These are phyloP conservation scores for Lophotriccus pileatus DNA, from an alignment of 2,797 vertebrate species.

Conservation along the genomic window DNA sequence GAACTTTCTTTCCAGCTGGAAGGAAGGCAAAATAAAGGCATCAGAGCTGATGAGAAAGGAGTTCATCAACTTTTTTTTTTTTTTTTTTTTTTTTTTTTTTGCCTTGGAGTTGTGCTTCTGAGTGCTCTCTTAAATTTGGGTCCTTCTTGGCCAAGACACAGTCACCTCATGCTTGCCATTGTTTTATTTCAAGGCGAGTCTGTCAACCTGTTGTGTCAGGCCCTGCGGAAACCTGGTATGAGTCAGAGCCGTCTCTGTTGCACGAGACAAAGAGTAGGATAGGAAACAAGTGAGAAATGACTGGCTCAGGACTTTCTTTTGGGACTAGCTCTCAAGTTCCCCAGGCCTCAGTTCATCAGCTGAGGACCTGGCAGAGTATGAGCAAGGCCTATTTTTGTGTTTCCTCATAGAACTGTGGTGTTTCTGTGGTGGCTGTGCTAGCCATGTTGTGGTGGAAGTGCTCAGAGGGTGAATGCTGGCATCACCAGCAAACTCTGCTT, in stretches of 20 bases:
- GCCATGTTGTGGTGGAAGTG: neutral
- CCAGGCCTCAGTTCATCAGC: accelerated
- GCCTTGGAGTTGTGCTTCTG: neutral
- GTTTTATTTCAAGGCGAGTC: slow-evolving; percentile 7
- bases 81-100: neutral
- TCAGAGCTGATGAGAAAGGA: neutral
- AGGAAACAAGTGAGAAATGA: neutral
- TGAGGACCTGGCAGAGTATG: neutral
- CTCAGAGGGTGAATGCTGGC: neutral
- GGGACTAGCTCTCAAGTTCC: neutral
- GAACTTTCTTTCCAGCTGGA: slow-evolving; percentile 29
- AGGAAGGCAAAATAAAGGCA: slow-evolving; percentile 24
- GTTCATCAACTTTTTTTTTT: neutral
- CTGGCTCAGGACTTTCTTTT: neutral
- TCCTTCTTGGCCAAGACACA: neutral
- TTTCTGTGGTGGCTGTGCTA: neutral
- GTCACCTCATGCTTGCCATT: neutral
- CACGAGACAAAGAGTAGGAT: neutral
- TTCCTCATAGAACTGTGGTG: neutral
- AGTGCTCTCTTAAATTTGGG: neutral
- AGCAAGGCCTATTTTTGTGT: neutral
- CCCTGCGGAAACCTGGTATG: neutral
- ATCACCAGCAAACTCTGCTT: neutral
- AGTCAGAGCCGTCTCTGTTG: neutral
- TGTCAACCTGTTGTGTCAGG: neutral